Evolutionary conservation across 2,888 invertebrate genomes (phyloP), one percentile per base, ranked within the genome.

Genomic region (Dicranocentrus wangi): DNA sequence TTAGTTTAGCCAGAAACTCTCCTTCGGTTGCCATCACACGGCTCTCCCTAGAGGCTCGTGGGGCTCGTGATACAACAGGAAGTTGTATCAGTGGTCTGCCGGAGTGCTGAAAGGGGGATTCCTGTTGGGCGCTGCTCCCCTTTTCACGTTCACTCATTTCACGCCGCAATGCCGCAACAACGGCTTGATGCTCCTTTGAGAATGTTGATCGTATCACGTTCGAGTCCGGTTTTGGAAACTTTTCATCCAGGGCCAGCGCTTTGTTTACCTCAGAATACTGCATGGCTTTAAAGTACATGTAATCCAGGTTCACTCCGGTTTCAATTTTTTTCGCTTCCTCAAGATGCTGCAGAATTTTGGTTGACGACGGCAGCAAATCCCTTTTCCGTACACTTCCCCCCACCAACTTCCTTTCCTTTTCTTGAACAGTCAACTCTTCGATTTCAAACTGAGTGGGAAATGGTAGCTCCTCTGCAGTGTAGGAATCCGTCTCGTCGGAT

Each of bases 191-290:
- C 19, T 77, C 73, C 32, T 47, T 76, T 25, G 86, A 86, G 72
- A 77, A 83, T 42, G 81, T 82, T 39, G 43, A 42, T 15, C 86
- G 55, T 8, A 84, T 53, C 7, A 55, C 47, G 27, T 82, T 66
- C 13, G 63, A 51, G 51, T 83, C 72, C 8, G 82, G 82, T 58
- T 86, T 85, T 7, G 85, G 86, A 55, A 81, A 86, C 61, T 79
- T 83, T n/a, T 73, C 69, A 61, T 86, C 84, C 21, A 84, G 28
- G 13, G 70, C 70, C 23, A 83, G 65, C 13, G 86, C 84, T 71
- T 86, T 86, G 65, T 82, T 84, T 21, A 86, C 71, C 61, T 85
- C 84, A 28, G 84, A 84, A 81, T 83, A 84, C 65, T 85, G 81
- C 75, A 77, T 75, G 0, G 85, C 84, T 71, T 86, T 86, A 13